Evolutionary conservation across 2,888 invertebrate species (phyloP).

Genomic region (Chaitophorus viminalis): DNA sequence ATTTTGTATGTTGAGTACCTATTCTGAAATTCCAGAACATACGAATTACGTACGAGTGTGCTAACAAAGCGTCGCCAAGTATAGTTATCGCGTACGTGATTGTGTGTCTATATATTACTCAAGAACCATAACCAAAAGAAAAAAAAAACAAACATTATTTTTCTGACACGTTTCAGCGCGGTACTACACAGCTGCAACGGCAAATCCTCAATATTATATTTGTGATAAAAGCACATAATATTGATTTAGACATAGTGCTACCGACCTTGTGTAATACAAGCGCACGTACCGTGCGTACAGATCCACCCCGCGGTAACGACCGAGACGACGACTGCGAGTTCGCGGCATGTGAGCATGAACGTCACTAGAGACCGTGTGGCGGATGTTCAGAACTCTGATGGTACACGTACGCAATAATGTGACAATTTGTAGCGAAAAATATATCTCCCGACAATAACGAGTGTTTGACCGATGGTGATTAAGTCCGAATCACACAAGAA

Average conservation of each 20-base stretch:
- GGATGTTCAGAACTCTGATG: background rate
- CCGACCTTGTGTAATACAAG: background rate
- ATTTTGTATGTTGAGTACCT: too few species aligned
- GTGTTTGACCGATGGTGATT: too few species aligned
- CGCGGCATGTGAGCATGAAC: conserved; percentile 11
- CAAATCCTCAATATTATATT: background rate
- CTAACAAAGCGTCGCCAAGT: too few species aligned
- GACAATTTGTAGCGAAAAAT: too few species aligned
- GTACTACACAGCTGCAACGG: background rate
- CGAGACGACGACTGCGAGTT: background rate
- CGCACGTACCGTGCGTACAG: background rate
- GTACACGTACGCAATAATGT: background rate
- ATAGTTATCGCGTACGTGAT: too few species aligned
- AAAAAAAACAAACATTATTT: background rate
- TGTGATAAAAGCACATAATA: background rate
- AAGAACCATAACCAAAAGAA: too few species aligned
- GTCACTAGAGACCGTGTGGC: background rate
- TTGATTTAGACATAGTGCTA: background rate
- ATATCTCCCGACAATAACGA: too few species aligned
- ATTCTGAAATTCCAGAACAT: too few species aligned
- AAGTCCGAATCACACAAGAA: too few species aligned
- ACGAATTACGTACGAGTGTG: too few species aligned
- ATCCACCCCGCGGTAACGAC: background rate
- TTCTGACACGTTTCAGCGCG: background rate
- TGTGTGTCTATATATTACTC: too few species aligned